Conservation (phyloP, 1,140 invertebrate genomes). For the Eciton burchellii region DNA sequence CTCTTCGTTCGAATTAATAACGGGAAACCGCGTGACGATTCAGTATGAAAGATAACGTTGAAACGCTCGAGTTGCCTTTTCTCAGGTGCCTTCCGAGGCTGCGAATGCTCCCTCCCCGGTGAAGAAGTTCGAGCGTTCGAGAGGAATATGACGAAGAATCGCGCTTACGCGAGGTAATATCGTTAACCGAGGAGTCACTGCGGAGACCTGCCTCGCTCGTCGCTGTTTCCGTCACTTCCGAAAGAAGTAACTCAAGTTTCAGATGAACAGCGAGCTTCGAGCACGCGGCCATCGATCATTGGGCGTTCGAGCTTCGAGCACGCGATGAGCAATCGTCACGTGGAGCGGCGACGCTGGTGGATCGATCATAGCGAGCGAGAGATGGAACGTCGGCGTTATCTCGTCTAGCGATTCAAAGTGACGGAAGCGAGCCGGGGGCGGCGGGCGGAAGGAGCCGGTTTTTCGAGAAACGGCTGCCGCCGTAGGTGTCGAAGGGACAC, state of each 20-base stretch:
- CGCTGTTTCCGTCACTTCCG: no score
- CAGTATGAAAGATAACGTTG: background rate
- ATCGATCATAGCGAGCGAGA: conserved; percentile 39
- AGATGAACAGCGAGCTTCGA: background rate
- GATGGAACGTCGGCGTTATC: conserved; percentile 56
- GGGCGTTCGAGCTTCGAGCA: background rate
- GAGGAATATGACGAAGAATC: no score
- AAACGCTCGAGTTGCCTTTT: background rate
- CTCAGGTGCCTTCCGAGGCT: no score
- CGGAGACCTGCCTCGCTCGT: no score
- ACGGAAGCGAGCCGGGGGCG: conserved; percentile 59
- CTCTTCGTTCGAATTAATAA: background rate
- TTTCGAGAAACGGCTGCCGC: conserved; percentile 79
- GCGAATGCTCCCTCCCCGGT: no score
- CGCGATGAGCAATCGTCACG: conserved; percentile 8
- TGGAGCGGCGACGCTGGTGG: background rate
- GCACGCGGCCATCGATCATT: background rate
- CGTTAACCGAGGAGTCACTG: no score
- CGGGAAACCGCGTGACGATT: background rate
- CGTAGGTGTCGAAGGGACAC: conserved; percentile 82
- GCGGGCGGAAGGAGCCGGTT: conserved; percentile 71
- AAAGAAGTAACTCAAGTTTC: background rate
- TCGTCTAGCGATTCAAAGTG: conserved; percentile 66
- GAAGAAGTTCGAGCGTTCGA: no score
- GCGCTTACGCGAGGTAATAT: no score